A percentile compares a stretch with the other conserved stretches of the same genome.
These are phyloP conservation scores for Melanogrammus aeglefinus DNA, from an alignment of 2,797 vertebrate genomes.

Conservation along the genomic window DNA sequence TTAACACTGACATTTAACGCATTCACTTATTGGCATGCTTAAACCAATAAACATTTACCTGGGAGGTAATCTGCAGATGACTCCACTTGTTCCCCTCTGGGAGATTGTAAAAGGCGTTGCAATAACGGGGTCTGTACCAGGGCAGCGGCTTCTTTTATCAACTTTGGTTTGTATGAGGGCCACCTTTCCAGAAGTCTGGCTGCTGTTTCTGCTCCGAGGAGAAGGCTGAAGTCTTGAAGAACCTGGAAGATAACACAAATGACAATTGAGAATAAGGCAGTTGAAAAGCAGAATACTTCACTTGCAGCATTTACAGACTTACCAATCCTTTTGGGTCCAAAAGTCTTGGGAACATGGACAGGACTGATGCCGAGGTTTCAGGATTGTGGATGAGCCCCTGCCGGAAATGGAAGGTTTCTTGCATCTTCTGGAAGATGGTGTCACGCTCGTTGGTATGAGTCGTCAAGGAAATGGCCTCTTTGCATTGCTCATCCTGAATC, in stretches of 20 bases:
- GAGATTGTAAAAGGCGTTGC: constrained; percentile 12
- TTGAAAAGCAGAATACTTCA: too few relatives aligned
- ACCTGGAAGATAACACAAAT: constrained; percentile 5
- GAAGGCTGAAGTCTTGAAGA: constrained; percentile 19
- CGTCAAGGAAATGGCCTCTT: constrained; percentile 20
- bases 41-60: not conserved
- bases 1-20: too few relatives aligned
- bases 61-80: not conserved
- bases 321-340: too few relatives aligned
- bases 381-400: constrained; percentile 10
- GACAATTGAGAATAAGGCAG: too few relatives aligned
- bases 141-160: constrained; percentile 14
- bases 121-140: not conserved
- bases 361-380: too few relatives aligned
- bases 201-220: constrained; percentile 11
- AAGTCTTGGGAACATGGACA: too few relatives aligned
- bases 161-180: constrained; percentile 7
- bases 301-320: too few relatives aligned
- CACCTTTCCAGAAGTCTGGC: constrained; percentile 26
- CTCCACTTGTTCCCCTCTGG: not conserved
- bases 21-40: not conserved
- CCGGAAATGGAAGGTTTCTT: constrained; percentile 22
- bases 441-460: constrained; percentile 17
- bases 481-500: not conserved
- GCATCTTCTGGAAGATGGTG: constrained; percentile 23